Base-by-base conservation (phyloP, 1,140 invertebrate species). In the Sycophaga agraensis region DNA sequence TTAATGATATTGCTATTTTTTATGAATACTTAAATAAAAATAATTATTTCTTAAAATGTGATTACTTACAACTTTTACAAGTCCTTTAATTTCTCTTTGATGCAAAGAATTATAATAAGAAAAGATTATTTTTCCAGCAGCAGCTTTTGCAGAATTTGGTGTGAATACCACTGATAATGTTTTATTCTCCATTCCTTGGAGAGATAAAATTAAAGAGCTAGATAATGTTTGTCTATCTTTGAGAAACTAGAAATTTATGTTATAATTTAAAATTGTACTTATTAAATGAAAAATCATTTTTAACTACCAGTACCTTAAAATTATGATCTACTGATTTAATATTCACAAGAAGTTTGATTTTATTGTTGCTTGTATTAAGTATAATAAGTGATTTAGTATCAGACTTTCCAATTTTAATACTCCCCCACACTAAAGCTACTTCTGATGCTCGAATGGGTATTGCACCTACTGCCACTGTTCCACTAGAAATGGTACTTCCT, bases 381-480 rank as follows among this genome's bases (percentile, higher is more conserved):
- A 84, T 74, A 4, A 76, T 75, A 59, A 84, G 79, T 59, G 82
- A 75, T 61, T 83, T 82, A 1, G 67, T 74, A 37, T 80, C 79
- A 14, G 67, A 75, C 66, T 79, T 82, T 24, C 81, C 82, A 16
- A 71, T 66, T 69, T 77, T 80, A 17, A 84, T 59, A 49, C 81
- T 83, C 19, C 78, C 82, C 83, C 83, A 84, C 43, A 82, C 74
- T 7, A 84, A 60, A 62, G 82, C 76, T 54, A 72, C 73, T 24
- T 82, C 78, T 12, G 80, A 83, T 19, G 80, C 76, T 63, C 75
- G 71, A 26, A 84, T 81, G 9, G 83, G 82, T 42, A 83, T 72
- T 61, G 66, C 64, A 26, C 74, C 68, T 22, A 73, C 73, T 12
- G 67, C 48, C 17, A 75, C 68, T n/a, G 73, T 72, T 26, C 65